phyloP scores from a whole-genome alignment of 2,113 vertebrate genomes.

The Thomomys bottae region DNA sequence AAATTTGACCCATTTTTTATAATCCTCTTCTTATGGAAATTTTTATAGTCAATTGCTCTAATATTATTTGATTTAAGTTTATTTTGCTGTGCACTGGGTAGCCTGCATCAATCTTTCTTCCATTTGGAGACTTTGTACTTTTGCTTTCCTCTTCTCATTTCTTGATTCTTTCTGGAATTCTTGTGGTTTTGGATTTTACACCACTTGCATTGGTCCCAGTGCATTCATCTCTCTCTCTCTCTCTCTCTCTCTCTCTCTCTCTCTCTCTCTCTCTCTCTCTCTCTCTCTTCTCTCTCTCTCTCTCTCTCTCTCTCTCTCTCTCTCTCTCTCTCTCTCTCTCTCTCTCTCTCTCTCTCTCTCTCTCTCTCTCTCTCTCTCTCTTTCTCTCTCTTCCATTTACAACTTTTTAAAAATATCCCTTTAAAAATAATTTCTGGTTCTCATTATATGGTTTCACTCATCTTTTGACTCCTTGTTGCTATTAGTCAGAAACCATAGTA shows the following conservation, averaged over 20 bases:
- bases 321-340: no score
- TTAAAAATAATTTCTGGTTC: background rate
- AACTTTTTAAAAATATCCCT: background rate
- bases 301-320: no score
- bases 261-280: constrained; percentile 38
- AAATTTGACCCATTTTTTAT: background rate
- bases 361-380: no score
- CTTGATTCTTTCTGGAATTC: background rate
- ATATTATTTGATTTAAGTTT: background rate
- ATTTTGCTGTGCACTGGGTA: background rate
- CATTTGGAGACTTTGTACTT: background rate
- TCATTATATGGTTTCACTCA: background rate
- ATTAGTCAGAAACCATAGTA: background rate
- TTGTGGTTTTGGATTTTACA: background rate
- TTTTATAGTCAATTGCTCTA: background rate
- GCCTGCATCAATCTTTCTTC: background rate
- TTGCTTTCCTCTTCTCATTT: background rate
- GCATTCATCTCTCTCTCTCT: background rate
- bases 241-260: constrained; percentile 38
- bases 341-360: no score
- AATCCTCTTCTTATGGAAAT: background rate
- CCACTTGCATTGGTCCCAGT: background rate
- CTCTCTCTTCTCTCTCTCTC: constrained; percentile 37
- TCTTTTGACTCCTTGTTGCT: background rate
- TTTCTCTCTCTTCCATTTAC: background rate